These are phyloP conservation scores for Phragmatobia fuliginosa DNA, from an alignment of 2,888 invertebrate species.

Conservation along the genomic window DNA sequence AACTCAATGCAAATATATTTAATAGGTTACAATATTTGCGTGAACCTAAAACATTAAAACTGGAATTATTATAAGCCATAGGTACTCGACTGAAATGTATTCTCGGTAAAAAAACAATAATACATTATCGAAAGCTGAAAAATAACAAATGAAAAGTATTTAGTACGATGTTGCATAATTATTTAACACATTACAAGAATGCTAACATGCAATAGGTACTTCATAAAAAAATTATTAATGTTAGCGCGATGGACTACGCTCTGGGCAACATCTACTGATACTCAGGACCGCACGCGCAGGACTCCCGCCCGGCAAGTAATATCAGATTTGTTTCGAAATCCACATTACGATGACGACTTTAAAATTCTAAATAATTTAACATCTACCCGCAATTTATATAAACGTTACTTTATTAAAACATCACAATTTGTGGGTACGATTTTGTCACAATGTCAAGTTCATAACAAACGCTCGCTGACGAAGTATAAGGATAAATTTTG, in stretches of 20 bases:
- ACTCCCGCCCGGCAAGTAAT: no score
- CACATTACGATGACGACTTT: no score
- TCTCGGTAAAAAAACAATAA: constrained; percentile 6
- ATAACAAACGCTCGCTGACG: background rate
- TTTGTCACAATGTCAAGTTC: background rate
- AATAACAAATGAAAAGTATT: background rate
- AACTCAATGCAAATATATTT: background rate
- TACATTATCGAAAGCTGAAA: background rate
- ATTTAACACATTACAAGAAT: background rate
- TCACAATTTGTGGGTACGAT: background rate
- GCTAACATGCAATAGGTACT: background rate
- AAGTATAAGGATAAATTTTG: background rate
- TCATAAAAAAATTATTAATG: no score
- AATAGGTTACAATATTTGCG: background rate
- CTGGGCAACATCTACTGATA: background rate
- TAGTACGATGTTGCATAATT: background rate
- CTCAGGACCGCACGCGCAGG: no score
- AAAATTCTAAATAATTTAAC: no score
- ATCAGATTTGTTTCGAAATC: no score
- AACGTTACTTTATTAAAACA: background rate
- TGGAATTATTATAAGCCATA: background rate
- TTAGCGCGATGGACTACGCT: background rate
- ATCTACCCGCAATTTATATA: background rate
- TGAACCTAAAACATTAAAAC: background rate
- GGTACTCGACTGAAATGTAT: background rate